Base-by-base conservation (phyloP, 2,888 invertebrate species). In the Tenthredo notha region DNA sequence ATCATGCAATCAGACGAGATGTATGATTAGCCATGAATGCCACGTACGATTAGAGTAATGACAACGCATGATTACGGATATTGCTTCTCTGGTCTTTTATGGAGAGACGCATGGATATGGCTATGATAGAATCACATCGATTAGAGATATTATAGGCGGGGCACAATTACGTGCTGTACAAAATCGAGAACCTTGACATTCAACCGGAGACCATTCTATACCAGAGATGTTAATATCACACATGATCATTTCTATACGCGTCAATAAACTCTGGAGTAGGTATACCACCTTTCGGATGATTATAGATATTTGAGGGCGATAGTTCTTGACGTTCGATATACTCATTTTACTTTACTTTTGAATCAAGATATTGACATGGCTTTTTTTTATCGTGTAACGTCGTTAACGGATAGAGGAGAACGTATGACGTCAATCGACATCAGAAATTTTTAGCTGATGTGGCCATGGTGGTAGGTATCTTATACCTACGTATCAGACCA, bases 381-480 rank as follows among this genome's bases (percentile, higher is more conserved):
- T 67, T 67, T 67, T 74, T 43, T 43, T 43, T 74, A 5, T 74
- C 72, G 29, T 40, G 43, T n/a, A n/a, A n/a, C n/a, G n/a, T n/a
- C n/a, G n/a, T 74, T 37, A 43, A 10, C 21, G 40, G 40, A 2
- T 40, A 43, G 25, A 72, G n/a, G 1, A 40, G 12, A 74, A 43
- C 21, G 21, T 10, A 43, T 74, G 72, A 74, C 72, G 72, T 74
- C 40, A 74, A 43, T 74, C 21, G 72, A 43, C n/a, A 74, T 74
- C 43, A 15, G 40, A 43, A 9, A 21, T 15, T 21, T 40, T 74
- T 0, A 21, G 72, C 40, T 10, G 25, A 25, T 74, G 29, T 43
- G 43, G 37, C 15, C 43, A 74, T 3, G 40, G 21, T 43, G 43
- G 72, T 37, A 70, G 9, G 15, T 70, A 61, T 10, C 25, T 25